phyloP scores from a whole-genome alignment of 2,113 vertebrate species.

The Lasiurus borealis region DNA sequence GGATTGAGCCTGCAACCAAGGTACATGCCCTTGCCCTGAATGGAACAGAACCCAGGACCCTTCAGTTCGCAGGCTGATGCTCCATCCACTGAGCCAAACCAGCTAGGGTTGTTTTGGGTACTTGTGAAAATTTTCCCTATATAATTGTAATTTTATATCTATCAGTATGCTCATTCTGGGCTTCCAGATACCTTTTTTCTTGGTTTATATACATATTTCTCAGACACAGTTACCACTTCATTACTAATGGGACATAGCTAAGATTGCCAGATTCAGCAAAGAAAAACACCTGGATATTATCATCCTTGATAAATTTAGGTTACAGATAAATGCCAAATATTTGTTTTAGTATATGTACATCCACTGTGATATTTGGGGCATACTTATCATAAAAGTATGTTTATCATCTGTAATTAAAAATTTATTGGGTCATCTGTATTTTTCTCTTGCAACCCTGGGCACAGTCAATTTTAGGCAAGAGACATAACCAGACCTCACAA shows the following conservation, averaged over 20 bases:
- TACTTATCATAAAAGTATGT: neutral
- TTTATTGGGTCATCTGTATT: neutral
- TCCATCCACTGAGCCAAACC: too few species aligned
- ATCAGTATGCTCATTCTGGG: neutral
- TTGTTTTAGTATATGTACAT: neutral
- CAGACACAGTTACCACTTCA: neutral
- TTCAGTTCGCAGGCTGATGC: too few species aligned
- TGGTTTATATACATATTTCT: neutral
- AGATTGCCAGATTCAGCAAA: neutral
- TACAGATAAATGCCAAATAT: neutral
- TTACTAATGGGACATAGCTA: neutral
- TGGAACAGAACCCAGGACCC: too few species aligned
- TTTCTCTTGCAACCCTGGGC: neutral
- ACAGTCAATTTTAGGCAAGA: neutral
- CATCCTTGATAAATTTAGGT: conserved; percentile 22
- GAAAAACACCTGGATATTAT: neutral
- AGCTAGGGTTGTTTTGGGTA: neutral
- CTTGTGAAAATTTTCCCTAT: neutral
- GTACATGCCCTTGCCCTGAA: too few species aligned
- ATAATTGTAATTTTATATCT: neutral
- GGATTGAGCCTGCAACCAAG: too few species aligned
- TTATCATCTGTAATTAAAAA: conserved; percentile 2
- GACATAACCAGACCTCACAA: neutral
- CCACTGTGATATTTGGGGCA: neutral
- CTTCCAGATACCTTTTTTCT: neutral